phyloP scores from a whole-genome alignment of 2,113 vertebrate genomes.

The Eurystomus gularis region DNA sequence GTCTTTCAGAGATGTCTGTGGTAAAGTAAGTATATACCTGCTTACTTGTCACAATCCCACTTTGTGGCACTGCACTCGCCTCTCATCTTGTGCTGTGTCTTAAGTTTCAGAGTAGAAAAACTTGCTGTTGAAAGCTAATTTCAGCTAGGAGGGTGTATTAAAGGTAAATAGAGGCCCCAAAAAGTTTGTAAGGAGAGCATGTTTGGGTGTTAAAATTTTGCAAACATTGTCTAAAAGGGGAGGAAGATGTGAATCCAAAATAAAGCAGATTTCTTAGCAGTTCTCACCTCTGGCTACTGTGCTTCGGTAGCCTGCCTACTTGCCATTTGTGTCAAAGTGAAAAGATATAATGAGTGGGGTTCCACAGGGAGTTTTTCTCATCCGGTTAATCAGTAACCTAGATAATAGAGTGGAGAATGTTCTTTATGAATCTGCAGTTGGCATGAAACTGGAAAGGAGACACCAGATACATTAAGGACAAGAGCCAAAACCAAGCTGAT shows the following conservation, averaged over 20 bases:
- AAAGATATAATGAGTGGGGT: neutral
- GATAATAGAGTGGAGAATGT: neutral
- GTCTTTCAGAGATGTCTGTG: neutral
- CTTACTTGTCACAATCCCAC: neutral
- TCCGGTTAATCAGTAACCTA: neutral
- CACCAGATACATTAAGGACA: neutral
- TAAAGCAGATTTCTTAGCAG: neutral
- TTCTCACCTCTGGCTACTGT: neutral
- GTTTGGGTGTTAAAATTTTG: neutral
- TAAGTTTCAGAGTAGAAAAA: neutral
- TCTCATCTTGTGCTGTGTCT: neutral
- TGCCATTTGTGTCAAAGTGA: neutral
- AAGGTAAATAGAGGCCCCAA: neutral
- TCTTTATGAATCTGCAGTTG: neutral
- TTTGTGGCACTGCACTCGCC: neutral
- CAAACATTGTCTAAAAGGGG: neutral
- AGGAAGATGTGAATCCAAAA: neutral
- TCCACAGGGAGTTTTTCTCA: neutral
- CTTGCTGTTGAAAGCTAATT: neutral
- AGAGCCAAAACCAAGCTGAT: neutral
- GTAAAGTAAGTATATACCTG: neutral
- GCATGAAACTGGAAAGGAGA: neutral
- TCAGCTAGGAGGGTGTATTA: neutral
- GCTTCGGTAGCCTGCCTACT: neutral
- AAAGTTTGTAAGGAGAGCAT: neutral